Evolutionary conservation across 2,113 vertebrate species (phyloP), one percentile per base, ranked within the genome.

Genomic region (Neolamprologus ventralis): DNA sequence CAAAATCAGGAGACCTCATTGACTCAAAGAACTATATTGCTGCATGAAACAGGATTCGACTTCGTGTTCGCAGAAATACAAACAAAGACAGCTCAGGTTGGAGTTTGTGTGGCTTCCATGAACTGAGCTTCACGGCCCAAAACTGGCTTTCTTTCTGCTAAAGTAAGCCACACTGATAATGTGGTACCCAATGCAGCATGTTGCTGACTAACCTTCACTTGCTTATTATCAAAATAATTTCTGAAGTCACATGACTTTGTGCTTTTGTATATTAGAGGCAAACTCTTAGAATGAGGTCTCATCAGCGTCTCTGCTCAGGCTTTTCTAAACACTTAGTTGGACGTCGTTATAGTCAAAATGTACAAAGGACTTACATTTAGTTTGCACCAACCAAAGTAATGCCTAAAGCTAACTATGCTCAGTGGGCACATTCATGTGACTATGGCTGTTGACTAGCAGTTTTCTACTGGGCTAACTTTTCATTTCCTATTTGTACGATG

Each of bases 401-500:
- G 28, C 0, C n/a, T 42, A 23, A 13, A 40, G 7, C n/a, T 23
- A 23, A 71, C 35, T 42, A 23, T 35, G 9, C 31, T 35, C 60
- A 65, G 31, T 0, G 17, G 0, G 60, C 17, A 35, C 58, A 7
- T 65, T 65, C 33, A n/a, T 37, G 33, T 5, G 60, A 65, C 33
- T 65, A 63, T 63, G 28, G 17, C 31, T 65, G 31, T 12, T 2
- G 17, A 35, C 4, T 37, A 35, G 17, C 31, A 37, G 31, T 35
- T 65, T 65, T 65, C 31, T 65, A 12, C 17, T 12, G 16, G 13
- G 31, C 31, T 65, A 65, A 65, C 17, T 2, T 40, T n/a, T 40
- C 63, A 0, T 4, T 65, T 37, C 60, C 19, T n/a, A 42, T 42
- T 23, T 0, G 37, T 9, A 42, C 5, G 7, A 42, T 0, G 2